Percentiles rank a stretch among this genome's conserved stretches.
phyloP scores from a whole-genome alignment of 2,888 invertebrate species.

The Melanostoma scalare region DNA sequence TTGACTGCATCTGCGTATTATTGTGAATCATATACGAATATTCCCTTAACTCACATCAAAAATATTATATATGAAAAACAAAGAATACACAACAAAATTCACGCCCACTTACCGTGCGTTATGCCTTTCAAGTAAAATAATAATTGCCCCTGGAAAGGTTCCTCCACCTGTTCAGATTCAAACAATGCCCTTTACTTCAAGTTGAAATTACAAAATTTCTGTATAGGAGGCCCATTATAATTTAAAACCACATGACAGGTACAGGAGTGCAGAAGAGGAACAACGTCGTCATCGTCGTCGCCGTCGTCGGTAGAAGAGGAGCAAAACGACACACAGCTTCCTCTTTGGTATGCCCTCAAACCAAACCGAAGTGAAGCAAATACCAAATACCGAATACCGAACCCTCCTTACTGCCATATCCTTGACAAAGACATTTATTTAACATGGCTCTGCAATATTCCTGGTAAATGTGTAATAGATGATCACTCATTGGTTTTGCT shows the following conservation, averaged over 20 bases:
- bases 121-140: slow-evolving; percentile 26
- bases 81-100: not conserved
- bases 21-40: not conserved
- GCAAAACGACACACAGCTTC: slow-evolving; percentile 13
- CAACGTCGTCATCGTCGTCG: too few relatives aligned
- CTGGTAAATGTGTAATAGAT: slow-evolving; percentile 61
- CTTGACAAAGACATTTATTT: slow-evolving; percentile 71
- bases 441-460: slow-evolving; percentile 51
- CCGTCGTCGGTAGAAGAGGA: too few relatives aligned
- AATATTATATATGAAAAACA: not conserved
- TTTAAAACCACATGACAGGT: slow-evolving; percentile 57
- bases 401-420: slow-evolving; percentile 48
- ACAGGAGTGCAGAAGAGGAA: not conserved
- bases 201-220: slow-evolving; percentile 52
- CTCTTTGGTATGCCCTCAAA: slow-evolving; percentile 20
- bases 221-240: slow-evolving; percentile 50
- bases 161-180: slow-evolving; percentile 53
- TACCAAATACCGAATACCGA: slow-evolving; percentile 1
- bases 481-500: slow-evolving; percentile 65
- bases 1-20: slow-evolving; percentile 40
- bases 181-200: slow-evolving; percentile 29
- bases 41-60: not conserved
- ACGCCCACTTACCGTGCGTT: slow-evolving; percentile 37
- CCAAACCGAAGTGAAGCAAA: slow-evolving; percentile 11
- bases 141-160: slow-evolving; percentile 46